phyloP scores from a whole-genome alignment of 2,888 invertebrate species.

The Acleris laterana region DNA sequence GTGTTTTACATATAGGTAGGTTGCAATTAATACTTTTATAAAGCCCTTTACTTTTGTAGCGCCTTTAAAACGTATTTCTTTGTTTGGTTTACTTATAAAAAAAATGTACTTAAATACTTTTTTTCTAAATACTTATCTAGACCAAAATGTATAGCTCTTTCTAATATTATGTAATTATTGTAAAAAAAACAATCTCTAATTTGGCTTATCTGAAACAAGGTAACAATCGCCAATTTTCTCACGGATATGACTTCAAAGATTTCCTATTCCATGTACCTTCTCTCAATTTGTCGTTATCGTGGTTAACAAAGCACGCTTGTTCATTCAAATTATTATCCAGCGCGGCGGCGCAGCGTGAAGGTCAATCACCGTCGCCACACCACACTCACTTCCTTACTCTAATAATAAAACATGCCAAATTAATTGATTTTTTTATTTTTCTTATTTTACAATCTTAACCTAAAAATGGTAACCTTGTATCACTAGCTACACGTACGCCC shows the following conservation, averaged over 20 bases:
- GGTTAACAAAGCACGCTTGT: conserved; percentile 39
- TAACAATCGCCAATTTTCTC: not conserved
- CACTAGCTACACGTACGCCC: conserved; percentile 78
- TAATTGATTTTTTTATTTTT: conserved; percentile 60
- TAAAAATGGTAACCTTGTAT: conserved; percentile 80
- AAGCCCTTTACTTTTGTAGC: too few species aligned
- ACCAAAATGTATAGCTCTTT: too few species aligned
- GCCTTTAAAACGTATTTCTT: too few species aligned
- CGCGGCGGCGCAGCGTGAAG: conserved; percentile 55
- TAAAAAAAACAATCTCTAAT: not conserved
- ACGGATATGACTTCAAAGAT: not conserved
- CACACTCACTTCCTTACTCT: conserved; percentile 39
- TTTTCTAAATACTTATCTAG: too few species aligned
- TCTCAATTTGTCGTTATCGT: conserved; percentile 30
- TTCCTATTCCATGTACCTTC: conserved; percentile 19
- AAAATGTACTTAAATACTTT: too few species aligned
- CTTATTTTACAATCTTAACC: conserved; percentile 75
- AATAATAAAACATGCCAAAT: conserved; percentile 54
- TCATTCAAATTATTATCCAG: conserved; percentile 49
- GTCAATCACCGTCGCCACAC: conserved; percentile 50
- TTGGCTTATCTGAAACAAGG: not conserved
- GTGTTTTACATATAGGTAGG: too few species aligned
- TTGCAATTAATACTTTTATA: too few species aligned
- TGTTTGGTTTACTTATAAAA: too few species aligned
- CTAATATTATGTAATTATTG: too few species aligned